Conservation (phyloP, 64 coral and sea anemone genomes). For the Hydrozoanthus tunicans region DNA sequence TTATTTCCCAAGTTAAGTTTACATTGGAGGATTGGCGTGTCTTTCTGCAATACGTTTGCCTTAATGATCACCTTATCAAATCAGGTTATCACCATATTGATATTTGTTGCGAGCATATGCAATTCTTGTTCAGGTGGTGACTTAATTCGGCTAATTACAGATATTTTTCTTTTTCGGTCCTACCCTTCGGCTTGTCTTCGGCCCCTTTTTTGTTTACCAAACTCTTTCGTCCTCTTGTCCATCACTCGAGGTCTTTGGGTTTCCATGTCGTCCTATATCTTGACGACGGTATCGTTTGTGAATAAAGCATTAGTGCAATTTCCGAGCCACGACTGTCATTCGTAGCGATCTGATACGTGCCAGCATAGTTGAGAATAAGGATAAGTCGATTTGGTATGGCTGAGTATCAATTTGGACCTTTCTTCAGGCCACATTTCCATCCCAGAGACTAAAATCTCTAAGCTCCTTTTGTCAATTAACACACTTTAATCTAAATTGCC, state of each 20-base stretch:
- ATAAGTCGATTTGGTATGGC: not conserved
- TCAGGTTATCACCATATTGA: conserved; percentile 26
- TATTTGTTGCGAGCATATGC: conserved; percentile 15
- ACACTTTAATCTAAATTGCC: not conserved
- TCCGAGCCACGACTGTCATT: too few species aligned
- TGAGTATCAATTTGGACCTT: conserved; percentile 38
- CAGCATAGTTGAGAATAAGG: too few species aligned
- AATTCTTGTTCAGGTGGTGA: conserved; percentile 55
- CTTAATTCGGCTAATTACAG: not conserved
- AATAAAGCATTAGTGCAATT: too few species aligned
- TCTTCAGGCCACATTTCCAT: conserved; percentile 1
- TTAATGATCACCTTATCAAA: conserved; percentile 31
- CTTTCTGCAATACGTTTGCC: conserved; percentile 29
- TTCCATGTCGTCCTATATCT: too few species aligned
- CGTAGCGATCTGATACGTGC: too few species aligned
- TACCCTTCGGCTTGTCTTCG: not conserved
- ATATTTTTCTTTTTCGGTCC: conserved; percentile 40
- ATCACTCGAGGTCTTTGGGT: too few species aligned
- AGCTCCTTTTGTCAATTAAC: not conserved
- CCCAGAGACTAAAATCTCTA: not conserved
- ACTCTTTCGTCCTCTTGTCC: too few species aligned
- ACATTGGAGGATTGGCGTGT: conserved; percentile 55
- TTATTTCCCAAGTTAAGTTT: conserved; percentile 62
- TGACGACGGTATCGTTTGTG: too few species aligned
- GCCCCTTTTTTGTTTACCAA: not conserved